These are phyloP conservation scores for Epinephelus cyanopodus DNA, from an alignment of 2,113 vertebrate genomes.

Conservation along the genomic window DNA sequence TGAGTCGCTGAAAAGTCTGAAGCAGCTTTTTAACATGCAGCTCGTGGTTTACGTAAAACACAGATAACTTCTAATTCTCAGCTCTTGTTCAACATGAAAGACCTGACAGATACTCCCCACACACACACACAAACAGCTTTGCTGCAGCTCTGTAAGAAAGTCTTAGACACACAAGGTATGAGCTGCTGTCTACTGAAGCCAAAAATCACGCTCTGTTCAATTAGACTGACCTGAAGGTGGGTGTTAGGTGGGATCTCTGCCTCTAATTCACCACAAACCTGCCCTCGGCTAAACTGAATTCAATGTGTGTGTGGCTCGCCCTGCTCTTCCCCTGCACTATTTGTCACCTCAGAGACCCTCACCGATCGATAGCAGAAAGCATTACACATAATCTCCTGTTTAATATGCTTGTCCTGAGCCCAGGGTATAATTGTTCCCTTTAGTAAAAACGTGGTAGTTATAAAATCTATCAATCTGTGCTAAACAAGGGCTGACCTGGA, in stretches of 20 bases:
- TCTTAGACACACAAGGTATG: not conserved
- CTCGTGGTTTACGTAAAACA: not conserved
- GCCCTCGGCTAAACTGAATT: constrained; percentile 17
- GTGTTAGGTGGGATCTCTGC: not conserved
- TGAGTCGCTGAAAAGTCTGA: not conserved
- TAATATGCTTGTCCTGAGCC: constrained; percentile 47
- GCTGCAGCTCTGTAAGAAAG: not conserved
- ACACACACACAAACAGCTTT: too few species aligned
- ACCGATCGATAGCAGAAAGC: constrained; percentile 54
- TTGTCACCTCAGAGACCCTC: constrained; percentile 41
- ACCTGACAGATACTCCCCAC: not conserved
- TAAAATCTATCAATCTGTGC: constrained; percentile 64
- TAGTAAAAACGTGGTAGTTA: constrained; percentile 58
- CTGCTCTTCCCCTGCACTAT: constrained; percentile 8
- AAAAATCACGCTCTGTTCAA: constrained; percentile 23
- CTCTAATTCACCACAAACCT: constrained; percentile 21
- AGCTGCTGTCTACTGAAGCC: constrained; percentile 3
- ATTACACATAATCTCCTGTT: constrained; percentile 56
- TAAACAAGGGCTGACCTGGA: constrained; percentile 62
- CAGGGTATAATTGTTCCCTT: constrained; percentile 52
- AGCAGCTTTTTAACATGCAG: not conserved
- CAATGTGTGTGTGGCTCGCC: not conserved
- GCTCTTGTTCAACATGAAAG: not conserved
- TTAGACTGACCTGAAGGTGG: constrained; percentile 31
- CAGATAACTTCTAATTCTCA: not conserved